Evolutionary conservation across 1,140 invertebrate genomes (phyloP).

Genomic region (Maconellicoccus hirsutus): DNA sequence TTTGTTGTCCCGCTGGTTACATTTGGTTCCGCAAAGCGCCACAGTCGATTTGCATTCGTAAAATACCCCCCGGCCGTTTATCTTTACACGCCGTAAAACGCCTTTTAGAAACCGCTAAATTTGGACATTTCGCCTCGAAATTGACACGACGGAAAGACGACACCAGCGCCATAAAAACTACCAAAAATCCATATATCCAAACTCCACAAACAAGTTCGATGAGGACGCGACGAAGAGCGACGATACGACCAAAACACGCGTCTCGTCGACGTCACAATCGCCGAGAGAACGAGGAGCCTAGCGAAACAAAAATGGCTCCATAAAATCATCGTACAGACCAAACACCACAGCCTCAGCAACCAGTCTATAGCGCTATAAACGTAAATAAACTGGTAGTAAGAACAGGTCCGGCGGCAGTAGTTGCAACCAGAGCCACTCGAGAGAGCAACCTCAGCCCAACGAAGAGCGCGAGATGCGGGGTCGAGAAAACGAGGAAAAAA

Average conservation of each 20-base stretch:
- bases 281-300: neutral
- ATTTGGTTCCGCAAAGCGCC: no score
- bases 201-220: no score
- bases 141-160: no score
- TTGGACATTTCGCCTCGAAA: no score
- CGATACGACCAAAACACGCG: neutral
- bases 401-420: neutral
- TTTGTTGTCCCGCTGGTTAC: no score
- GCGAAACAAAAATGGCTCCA: neutral
- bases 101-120: no score
- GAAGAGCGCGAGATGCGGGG: neutral
- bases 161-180: no score
- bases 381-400: conserved; percentile 9
- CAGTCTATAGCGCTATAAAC: neutral
- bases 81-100: no score
- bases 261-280: neutral
- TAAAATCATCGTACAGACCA: neutral
- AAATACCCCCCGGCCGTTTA: no score
- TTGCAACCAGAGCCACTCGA: neutral
- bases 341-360: neutral
- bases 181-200: no score
- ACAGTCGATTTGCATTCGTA: no score
- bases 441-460: neutral
- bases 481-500: neutral
- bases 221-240: no score